Evolutionary conservation across 2,113 vertebrate genomes (phyloP).

Genomic region (Physeter macrocephalus): DNA sequence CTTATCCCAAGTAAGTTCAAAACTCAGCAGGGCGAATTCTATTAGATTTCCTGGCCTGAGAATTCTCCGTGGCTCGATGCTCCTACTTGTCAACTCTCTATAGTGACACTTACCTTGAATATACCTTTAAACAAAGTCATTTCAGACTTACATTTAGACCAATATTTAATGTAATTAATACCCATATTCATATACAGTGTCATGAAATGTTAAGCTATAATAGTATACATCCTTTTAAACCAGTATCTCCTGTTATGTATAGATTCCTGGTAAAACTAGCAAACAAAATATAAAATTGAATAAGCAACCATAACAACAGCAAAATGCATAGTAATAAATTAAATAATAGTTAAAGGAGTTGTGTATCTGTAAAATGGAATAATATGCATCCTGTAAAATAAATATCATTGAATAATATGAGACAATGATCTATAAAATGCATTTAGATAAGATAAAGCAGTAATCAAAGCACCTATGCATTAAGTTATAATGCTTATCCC

Average conservation of each 20-base stretch:
- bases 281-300: not conserved
- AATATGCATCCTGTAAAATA: not conserved
- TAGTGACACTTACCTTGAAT: not conserved
- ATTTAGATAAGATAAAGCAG: not conserved
- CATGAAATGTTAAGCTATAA: not conserved
- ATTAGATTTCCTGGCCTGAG: not conserved
- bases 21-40: not conserved
- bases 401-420: not conserved
- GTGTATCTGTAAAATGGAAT: not conserved
- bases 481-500: not conserved
- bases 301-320: not conserved
- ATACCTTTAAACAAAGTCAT: not conserved
- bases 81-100: not conserved
- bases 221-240: not conserved
- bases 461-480: not conserved
- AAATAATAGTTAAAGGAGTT: not conserved
- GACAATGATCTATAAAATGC: not conserved
- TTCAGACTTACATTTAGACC: not conserved
- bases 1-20: not conserved
- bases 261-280: not conserved
- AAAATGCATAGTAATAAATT: not conserved
- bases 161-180: not conserved
- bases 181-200: not conserved
- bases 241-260: not conserved
- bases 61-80: not conserved